A percentile compares a stretch with the other conserved stretches of the same genome.
These are phyloP conservation scores for Alaudala cheleensis DNA, from an alignment of 2,113 vertebrate genomes.

Conservation along the genomic window DNA sequence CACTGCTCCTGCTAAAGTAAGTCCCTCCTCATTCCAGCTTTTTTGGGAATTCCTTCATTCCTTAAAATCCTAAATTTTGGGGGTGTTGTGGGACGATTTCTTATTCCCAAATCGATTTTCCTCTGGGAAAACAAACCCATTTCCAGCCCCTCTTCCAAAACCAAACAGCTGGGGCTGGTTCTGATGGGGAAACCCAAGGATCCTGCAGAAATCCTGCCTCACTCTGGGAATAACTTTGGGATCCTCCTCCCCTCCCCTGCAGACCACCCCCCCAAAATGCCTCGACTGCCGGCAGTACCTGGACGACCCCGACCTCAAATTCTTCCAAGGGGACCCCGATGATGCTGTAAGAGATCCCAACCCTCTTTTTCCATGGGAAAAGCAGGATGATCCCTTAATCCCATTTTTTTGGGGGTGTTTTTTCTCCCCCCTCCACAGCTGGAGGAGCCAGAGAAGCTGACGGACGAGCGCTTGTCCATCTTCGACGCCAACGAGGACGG, in stretches of 20 bases:
- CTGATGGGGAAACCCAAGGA: no score
- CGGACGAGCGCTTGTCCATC: constrained; percentile 89
- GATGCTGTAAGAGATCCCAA: constrained; percentile 74
- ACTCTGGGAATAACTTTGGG: fast-evolving
- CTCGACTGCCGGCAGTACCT: constrained; percentile 90
- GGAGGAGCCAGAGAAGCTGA: constrained; percentile 94
- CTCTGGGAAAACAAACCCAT: fast-evolving
- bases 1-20: constrained; percentile 80
- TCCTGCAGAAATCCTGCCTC: no score
- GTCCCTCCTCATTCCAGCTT: fast-evolving
- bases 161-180: fast-evolving
- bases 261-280: constrained; percentile 88
- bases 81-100: fast-evolving
- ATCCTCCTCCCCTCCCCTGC: fast-evolving
- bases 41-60: fast-evolving
- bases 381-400: fast-evolving
- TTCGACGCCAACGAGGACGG: constrained; percentile 92
- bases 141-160: background rate
- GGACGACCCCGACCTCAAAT: constrained; percentile 93
- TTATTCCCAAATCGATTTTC: fast-evolving
- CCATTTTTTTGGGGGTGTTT: fast-evolving
- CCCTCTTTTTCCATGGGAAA: fast-evolving
- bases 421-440: constrained; percentile 67
- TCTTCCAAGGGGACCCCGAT: constrained; percentile 90
- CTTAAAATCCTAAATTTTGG: fast-evolving